These are phyloP conservation scores for Galendromus occidentalis DNA, from an alignment of 1,140 invertebrate species.

Conservation along the genomic window DNA sequence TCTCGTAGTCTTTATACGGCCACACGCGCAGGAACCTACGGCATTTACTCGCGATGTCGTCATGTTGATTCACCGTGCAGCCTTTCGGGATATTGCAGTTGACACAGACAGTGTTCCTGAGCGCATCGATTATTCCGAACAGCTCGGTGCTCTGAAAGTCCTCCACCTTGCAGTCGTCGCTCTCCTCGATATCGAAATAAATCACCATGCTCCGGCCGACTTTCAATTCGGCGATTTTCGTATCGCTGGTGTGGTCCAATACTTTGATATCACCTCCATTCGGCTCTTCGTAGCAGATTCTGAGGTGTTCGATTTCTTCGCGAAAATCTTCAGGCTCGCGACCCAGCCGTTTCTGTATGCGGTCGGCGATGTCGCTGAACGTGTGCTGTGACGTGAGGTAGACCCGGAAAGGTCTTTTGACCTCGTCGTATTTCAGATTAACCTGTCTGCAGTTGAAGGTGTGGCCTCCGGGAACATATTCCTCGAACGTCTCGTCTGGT, in stretches of 20 bases:
- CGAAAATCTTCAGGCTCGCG: background rate
- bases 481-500: slow-evolving; percentile 41
- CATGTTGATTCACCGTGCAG: slow-evolving; percentile 18
- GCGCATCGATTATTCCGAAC: slow-evolving; percentile 11
- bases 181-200: slow-evolving; percentile 4
- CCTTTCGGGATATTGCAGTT: slow-evolving; percentile 11
- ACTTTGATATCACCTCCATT: background rate
- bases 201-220: slow-evolving; percentile 4
- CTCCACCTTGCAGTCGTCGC: background rate
- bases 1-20: slow-evolving; percentile 21
- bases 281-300: background rate
- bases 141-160: background rate
- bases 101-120: background rate
- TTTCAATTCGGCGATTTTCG: background rate
- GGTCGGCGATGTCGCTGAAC: background rate
- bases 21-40: slow-evolving; percentile 25
- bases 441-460: slow-evolving; percentile 4
- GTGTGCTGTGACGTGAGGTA: background rate
- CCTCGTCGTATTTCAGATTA: slow-evolving; percentile 5
- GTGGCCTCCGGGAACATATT: slow-evolving; percentile 39
- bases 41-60: slow-evolving; percentile 15
- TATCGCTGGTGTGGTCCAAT: background rate
- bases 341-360: background rate
- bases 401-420: background rate
- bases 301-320: background rate